Evolutionary conservation across 2,113 vertebrate species (phyloP).

Genomic region (Stigmatopora argus): DNA sequence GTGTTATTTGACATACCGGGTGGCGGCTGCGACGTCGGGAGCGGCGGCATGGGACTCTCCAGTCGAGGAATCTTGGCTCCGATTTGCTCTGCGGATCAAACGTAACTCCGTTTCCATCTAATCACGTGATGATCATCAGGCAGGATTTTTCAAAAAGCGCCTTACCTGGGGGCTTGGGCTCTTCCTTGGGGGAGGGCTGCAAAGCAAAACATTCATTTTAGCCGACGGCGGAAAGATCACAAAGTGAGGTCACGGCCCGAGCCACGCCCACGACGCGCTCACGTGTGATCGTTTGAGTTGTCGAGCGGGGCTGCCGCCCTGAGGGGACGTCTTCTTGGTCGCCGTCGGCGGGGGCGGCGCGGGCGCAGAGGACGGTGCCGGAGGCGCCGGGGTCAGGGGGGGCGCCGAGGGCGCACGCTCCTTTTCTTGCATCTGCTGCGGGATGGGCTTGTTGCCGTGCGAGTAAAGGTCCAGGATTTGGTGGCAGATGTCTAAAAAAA

Average conservation of each 20-base stretch:
- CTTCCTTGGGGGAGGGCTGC: conserved; percentile 92
- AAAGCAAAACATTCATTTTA: conserved; percentile 8
- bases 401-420: conserved; percentile 42
- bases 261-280: conserved; percentile 44
- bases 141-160: no score
- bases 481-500: conserved; percentile 87
- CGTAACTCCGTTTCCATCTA: not conserved
- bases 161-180: conserved; percentile 84
- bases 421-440: conserved; percentile 86
- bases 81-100: conserved; percentile 79
- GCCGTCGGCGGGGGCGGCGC: conserved; percentile 66
- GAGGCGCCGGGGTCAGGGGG: conserved; percentile 52
- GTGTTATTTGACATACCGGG: conserved; percentile 72
- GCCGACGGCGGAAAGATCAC: not conserved
- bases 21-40: conserved; percentile 84
- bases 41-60: conserved; percentile 86
- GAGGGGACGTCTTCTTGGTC: conserved; percentile 86
- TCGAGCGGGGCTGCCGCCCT: conserved; percentile 85
- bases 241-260: not conserved
- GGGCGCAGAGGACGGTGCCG: conserved; percentile 31
- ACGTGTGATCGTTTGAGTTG: conserved; percentile 85
- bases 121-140: not conserved
- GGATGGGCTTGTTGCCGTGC: conserved; percentile 95
- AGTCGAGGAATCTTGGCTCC: conserved; percentile 89
- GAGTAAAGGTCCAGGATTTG: conserved; percentile 98